These are phyloP conservation scores for Dorcus hopei DNA, from an alignment of 2,888 invertebrate species.

Conservation along the genomic window DNA sequence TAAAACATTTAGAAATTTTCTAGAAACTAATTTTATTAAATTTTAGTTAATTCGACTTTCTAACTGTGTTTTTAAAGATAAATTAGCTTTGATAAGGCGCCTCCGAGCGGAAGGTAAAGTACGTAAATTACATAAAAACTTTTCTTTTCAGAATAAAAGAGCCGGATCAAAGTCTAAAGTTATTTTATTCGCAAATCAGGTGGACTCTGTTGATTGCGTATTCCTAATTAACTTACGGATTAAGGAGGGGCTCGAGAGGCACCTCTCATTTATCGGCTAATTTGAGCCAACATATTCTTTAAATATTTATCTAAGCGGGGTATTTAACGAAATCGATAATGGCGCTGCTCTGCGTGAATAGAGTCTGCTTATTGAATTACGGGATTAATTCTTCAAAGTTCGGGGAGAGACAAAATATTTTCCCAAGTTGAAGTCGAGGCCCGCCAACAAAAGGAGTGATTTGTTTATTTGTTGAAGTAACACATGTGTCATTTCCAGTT, in stretches of 20 bases:
- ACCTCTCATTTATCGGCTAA: no score
- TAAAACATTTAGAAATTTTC: not conserved
- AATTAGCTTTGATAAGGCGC: slow-evolving; percentile 40
- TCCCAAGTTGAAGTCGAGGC: no score
- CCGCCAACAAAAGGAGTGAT: not conserved
- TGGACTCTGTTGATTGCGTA: slow-evolving; percentile 30
- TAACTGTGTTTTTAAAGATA: slow-evolving; percentile 34
- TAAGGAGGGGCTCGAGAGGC: slow-evolving; percentile 14
- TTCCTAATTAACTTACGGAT: slow-evolving; percentile 27
- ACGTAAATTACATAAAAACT: slow-evolving; percentile 33
- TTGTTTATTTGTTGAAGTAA: slow-evolving; percentile 19
- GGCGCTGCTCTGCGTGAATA: no score
- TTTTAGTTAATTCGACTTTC: slow-evolving; percentile 28
- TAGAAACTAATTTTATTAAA: not conserved
- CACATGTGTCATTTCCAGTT: slow-evolving; percentile 11
- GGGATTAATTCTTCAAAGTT: no score
- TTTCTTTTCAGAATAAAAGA: slow-evolving; percentile 22
- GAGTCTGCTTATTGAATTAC: no score
- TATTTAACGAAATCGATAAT: no score
- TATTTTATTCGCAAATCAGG: slow-evolving; percentile 31
- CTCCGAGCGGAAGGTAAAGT: slow-evolving; percentile 32
- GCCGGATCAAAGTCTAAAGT: slow-evolving; percentile 30
- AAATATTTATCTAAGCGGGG: no score
- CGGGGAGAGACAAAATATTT: no score
- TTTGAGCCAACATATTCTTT: no score